These are phyloP conservation scores for Petrocephalus microphthalmus DNA, from an alignment of 2,113 vertebrate species.

Conservation along the genomic window DNA sequence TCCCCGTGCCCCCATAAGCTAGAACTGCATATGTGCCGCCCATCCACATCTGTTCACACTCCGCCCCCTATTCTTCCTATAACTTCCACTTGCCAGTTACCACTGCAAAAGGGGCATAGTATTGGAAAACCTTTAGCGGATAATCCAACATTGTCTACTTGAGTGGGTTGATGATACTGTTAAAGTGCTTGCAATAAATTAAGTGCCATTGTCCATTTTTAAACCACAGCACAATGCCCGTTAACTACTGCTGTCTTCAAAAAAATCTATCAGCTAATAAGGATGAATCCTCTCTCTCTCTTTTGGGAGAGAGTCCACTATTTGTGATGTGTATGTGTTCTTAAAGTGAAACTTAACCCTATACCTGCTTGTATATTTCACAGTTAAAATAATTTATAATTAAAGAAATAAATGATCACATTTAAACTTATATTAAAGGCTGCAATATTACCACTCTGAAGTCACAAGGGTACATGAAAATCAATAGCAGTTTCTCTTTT, in stretches of 20 bases:
- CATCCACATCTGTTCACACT: not conserved
- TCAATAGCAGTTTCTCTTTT: not conserved
- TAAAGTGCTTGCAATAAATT: not conserved
- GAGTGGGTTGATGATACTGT: not conserved
- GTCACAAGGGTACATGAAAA: not conserved
- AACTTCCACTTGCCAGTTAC: not conserved
- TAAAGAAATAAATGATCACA: no score
- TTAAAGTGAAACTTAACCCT: not conserved
- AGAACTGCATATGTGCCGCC: not conserved
- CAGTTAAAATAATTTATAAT: not conserved
- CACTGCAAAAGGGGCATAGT: not conserved
- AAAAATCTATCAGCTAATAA: not conserved
- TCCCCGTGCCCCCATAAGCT: not conserved
- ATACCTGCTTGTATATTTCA: not conserved
- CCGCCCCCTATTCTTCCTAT: not conserved
- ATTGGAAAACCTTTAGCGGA: not conserved
- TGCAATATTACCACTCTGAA: not conserved
- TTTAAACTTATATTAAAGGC: not conserved
- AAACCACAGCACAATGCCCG: not conserved
- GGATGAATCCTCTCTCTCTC: not conserved
- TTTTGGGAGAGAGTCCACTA: not conserved
- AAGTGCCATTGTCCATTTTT: not conserved
- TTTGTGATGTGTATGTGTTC: not conserved
- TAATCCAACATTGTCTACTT: not conserved
- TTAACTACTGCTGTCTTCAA: not conserved